Conservation (phyloP, 2,888 invertebrate species). For the Villa cingulata region DNA sequence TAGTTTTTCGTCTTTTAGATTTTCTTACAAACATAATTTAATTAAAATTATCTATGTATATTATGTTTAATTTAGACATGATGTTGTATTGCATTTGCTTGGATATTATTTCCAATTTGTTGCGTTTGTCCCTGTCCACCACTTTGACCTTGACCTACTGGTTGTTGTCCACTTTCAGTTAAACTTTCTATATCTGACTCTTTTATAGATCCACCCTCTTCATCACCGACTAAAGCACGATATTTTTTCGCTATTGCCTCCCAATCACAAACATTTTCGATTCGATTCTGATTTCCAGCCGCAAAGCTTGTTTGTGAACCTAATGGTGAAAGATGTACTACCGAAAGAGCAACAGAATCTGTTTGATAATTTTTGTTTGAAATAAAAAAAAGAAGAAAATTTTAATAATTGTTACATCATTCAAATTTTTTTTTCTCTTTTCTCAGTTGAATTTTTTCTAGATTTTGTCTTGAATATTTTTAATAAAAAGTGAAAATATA, state of each 20-base stretch:
- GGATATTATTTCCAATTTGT: constrained; percentile 30
- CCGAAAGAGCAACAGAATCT: constrained; percentile 66
- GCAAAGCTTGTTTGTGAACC: constrained; percentile 75
- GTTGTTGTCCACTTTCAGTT: constrained; percentile 15
- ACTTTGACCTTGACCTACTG: constrained; percentile 16
- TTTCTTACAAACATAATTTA: too few relatives aligned
- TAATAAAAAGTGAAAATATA: too few relatives aligned
- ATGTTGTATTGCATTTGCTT: constrained; percentile 17
- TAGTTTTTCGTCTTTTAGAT: too few relatives aligned
- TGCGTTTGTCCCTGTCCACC: constrained; percentile 20
- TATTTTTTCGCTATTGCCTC: constrained; percentile 81
- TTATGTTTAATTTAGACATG: constrained; percentile 18
- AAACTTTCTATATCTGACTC: constrained; percentile 32
- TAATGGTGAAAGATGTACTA: constrained; percentile 67
- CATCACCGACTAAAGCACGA: constrained; percentile 57
- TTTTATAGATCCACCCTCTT: constrained; percentile 37
- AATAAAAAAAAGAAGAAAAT: too few relatives aligned
- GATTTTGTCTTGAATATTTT: too few relatives aligned
- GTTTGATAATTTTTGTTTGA: neutral
- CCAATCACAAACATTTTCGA: constrained; percentile 87
- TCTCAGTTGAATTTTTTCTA: too few relatives aligned
- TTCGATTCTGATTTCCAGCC: constrained; percentile 54
- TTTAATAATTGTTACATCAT: too few relatives aligned
- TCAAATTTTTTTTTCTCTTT: too few relatives aligned
- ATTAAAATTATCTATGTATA: too few relatives aligned